Base-by-base conservation (phyloP, 1,140 invertebrate genomes). In the Theocolax elegans region DNA sequence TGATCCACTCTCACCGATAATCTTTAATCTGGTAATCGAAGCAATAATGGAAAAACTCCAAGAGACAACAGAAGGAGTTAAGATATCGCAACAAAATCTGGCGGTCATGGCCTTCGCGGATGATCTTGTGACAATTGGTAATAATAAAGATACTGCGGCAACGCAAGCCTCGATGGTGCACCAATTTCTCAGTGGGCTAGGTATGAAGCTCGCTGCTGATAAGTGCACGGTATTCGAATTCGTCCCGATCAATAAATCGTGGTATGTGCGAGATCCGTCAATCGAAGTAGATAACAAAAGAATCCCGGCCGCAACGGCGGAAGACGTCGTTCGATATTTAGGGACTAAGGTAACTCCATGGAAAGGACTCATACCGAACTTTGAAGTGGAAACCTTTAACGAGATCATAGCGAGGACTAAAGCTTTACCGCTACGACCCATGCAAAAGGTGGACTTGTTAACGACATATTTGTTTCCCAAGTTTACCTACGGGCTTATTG, bases 141-240 rank as follows among this genome's bases (percentile, higher is more conserved):
- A 75, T 0, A 80, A 78, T 1, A 56, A 51, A 51, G 17, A 7
- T 0, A 80, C 78, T 7, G 54, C 78, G 10, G 76, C 73, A 17
- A 3, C 2, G 2, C 40, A 46, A 3, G 19, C 78, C 0, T 29
- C 74, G 9, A 65, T 1, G 40, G 23, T 60, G 0, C 19, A 58
- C 0, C 46, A 76, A 1, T 68, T 70, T 4, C 74, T 78, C 0
- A 35, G 44, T 8, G 12, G 27, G 25, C 73, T 80, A 60, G 84
- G 80, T 4, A 74, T 84, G 3, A 27, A 27, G 0, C 40, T 83
- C 0, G 83, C 83, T 42, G 44, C 73, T 0, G 51, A 40, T 0
- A 86, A 87, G 48, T 82, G 79, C 65, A 65, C 78, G 7, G 70
- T 80, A 0, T 44, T 85, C 0, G 74, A 77, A 2, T 66, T 81